These are phyloP conservation scores for Aurelia sp. DNA, from an alignment of 30 jellyfish, hydroid and myxozoan species.

Conservation along the genomic window DNA sequence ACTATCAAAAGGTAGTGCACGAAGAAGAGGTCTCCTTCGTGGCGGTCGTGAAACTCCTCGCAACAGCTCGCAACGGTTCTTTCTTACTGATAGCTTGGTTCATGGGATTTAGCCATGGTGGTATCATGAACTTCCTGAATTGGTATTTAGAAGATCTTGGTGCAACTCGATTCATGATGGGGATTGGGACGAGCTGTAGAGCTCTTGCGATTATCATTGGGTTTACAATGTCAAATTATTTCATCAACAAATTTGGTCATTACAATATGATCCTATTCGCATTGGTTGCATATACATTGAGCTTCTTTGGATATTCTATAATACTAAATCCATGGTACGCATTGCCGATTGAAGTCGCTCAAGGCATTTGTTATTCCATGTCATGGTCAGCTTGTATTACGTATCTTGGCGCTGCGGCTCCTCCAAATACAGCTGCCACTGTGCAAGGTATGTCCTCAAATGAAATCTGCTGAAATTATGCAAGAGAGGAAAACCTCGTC, in stretches of 20 bases:
- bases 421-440: slow-evolving; percentile 93
- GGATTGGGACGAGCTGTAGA: slow-evolving; percentile 93
- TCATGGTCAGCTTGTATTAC: slow-evolving; percentile 99
- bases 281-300: slow-evolving; percentile 78
- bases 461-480: too few species aligned
- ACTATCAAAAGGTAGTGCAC: slow-evolving; percentile 52
- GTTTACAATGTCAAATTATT: slow-evolving; percentile 71
- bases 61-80: slow-evolving; percentile 72
- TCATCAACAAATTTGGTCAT: slow-evolving; percentile 82
- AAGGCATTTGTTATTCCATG: slow-evolving; percentile 92
- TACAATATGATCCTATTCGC: slow-evolving; percentile 81
- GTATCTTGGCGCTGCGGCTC: slow-evolving; percentile 95
- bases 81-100: slow-evolving; percentile 90
- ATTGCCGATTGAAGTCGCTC: slow-evolving; percentile 91
- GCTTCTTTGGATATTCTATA: slow-evolving; percentile 91
- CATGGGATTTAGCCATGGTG: slow-evolving; percentile 98
- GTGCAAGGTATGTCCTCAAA: slow-evolving; percentile 83
- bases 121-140: slow-evolving; percentile 97
- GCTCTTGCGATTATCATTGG: slow-evolving; percentile 85
- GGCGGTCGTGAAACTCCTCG: slow-evolving; percentile 68
- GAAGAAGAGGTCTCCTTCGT: slow-evolving; percentile 36
- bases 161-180: slow-evolving; percentile 99
- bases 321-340: slow-evolving; percentile 98
- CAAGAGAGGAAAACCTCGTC: too few species aligned
- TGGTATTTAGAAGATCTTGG: slow-evolving; percentile 99